Conservation (phyloP, 2,113 vertebrate species). For the Gadus macrocephalus region DNA sequence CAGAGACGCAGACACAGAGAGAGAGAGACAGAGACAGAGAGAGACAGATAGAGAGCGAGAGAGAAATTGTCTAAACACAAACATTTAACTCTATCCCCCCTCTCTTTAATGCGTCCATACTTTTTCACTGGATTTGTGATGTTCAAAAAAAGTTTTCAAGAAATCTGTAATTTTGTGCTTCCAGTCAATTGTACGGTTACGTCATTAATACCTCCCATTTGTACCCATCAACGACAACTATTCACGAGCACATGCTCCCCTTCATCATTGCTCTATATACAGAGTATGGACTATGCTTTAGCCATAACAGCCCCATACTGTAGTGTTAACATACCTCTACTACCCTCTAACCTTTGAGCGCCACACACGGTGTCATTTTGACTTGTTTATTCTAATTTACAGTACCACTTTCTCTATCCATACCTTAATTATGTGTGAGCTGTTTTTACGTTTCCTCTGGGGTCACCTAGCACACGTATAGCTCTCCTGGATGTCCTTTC, state of each 20-base stretch:
- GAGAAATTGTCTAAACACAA: slow-evolving; percentile 47
- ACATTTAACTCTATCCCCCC: slow-evolving; percentile 54
- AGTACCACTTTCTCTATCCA: no score
- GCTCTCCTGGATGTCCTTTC: no score
- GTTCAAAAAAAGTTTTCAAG: slow-evolving; percentile 2
- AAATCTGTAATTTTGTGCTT: neutral
- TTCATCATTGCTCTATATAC: neutral
- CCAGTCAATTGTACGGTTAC: no score
- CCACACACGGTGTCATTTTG: no score
- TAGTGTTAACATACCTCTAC: no score
- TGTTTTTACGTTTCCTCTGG: no score
- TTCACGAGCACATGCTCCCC: neutral
- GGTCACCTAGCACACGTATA: no score
- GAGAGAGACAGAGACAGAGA: neutral
- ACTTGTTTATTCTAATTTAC: no score
- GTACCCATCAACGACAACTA: neutral
- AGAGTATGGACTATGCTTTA: no score
- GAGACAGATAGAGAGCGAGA: neutral
- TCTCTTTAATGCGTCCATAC: slow-evolving; percentile 17
- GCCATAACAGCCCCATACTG: no score
- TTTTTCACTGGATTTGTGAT: slow-evolving; percentile 3
- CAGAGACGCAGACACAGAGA: neutral
- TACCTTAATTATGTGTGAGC: no score
- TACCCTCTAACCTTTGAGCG: no score
- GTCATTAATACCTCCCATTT: slow-evolving; percentile 50